A percentile compares a stretch with the other conserved stretches of the same genome.
phyloP scores from a whole-genome alignment of 2,797 vertebrate species.

The Acipenser ruthenus region DNA sequence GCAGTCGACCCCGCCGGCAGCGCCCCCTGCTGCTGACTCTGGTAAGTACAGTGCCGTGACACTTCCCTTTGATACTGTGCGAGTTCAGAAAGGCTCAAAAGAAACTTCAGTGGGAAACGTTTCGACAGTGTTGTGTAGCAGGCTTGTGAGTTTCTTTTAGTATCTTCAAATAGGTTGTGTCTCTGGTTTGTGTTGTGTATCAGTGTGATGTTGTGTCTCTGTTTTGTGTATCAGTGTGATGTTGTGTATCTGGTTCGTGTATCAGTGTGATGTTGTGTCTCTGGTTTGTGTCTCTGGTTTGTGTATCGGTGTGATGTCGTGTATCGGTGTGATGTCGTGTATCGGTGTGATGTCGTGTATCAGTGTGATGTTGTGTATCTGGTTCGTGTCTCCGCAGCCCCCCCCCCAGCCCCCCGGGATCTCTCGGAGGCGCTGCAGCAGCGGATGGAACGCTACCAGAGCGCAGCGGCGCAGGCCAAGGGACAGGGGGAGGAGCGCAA shows the following conservation, averaged over 20 bases:
- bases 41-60: constrained; percentile 32
- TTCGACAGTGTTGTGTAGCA: neutral
- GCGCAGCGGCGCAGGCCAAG: constrained; percentile 71
- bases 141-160: neutral
- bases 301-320: neutral
- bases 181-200: neutral
- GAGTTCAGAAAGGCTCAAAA: neutral
- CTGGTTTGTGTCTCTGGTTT: neutral
- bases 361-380: constrained; percentile 3
- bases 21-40: constrained; percentile 30
- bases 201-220: neutral
- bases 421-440: constrained; percentile 79
- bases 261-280: neutral
- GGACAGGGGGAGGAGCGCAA: constrained; percentile 80
- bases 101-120: neutral
- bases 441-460: constrained; percentile 77
- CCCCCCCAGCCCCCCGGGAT: constrained; percentile 54
- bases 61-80: neutral
- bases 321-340: neutral
- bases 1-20: constrained; percentile 34
- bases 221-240: no score
- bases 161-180: neutral
- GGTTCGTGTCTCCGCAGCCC: constrained; percentile 31
- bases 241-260: neutral
- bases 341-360: constrained; percentile 3